A percentile compares a stretch with the other conserved stretches of the same genome.
Conservation (phyloP, 2,797 vertebrate genomes). For the Prunella strophiata region DNA sequence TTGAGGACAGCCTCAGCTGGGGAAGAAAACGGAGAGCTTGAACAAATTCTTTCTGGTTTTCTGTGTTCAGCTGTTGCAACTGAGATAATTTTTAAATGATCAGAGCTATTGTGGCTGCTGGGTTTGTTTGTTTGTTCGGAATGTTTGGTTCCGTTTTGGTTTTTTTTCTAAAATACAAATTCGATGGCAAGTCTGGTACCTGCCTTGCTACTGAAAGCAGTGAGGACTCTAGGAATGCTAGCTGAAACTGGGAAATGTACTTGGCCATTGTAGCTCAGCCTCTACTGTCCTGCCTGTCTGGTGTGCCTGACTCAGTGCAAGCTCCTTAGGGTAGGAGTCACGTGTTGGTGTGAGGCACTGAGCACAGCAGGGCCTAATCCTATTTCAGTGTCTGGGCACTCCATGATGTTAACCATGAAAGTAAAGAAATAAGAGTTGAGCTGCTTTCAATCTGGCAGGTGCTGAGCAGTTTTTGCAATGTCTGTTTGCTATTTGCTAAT, state of each 20-base stretch:
- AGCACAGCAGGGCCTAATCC: conserved; percentile 14
- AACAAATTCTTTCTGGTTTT: not conserved
- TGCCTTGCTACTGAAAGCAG: not conserved
- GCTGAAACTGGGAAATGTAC: not conserved
- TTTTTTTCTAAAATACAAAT: not conserved
- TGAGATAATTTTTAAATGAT: not conserved
- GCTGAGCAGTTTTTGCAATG: not conserved
- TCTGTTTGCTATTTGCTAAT: not conserved
- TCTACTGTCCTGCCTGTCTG: not conserved
- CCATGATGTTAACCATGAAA: not conserved
- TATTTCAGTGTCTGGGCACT: not conserved
- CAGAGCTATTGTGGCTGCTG: not conserved
- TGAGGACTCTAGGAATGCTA: not conserved
- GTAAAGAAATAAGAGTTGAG: not conserved
- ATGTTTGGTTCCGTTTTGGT: not conserved
- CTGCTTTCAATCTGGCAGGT: not conserved
- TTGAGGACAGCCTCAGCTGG: not conserved
- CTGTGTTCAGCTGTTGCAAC: not conserved
- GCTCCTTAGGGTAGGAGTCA: conserved; percentile 39
- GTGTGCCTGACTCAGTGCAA: not conserved
- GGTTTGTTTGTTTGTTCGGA: not conserved
- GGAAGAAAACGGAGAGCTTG: not conserved
- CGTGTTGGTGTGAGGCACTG: not conserved
- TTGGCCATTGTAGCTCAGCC: not conserved
- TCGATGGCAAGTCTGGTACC: not conserved